These are phyloP conservation scores for Pristionchus pacificus DNA, from an alignment of 1,140 invertebrate genomes.

Conservation along the genomic window DNA sequence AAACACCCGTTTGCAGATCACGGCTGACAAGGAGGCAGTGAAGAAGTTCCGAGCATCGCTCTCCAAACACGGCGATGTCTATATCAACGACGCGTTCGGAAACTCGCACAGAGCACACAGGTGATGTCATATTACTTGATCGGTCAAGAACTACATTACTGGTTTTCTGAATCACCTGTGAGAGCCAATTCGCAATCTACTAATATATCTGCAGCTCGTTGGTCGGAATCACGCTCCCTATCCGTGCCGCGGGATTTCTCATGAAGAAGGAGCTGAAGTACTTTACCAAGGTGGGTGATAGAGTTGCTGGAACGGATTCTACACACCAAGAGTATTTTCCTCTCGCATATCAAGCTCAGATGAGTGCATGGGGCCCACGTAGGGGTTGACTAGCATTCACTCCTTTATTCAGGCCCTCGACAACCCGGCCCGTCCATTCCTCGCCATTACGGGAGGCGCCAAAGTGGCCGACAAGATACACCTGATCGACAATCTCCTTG, in stretches of 20 bases:
- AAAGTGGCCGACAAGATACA: conserved; percentile 99
- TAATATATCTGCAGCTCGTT: conserved; percentile 61
- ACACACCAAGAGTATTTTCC: too few species aligned
- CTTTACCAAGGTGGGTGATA: conserved; percentile 89
- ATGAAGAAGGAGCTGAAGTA: conserved; percentile 95
- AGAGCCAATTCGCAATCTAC: too few species aligned
- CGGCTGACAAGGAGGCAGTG: conserved; percentile 72
- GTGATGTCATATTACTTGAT: conserved; percentile 53
- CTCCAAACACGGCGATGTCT: conserved; percentile 88
- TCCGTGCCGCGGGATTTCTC: conserved; percentile 86
- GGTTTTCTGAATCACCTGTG: conserved; percentile 27
- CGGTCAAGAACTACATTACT: conserved; percentile 10
- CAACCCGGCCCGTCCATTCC: conserved; percentile 86
- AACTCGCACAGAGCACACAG: conserved; percentile 95
- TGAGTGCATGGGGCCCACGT: too few species aligned
- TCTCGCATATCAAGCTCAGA: too few species aligned
- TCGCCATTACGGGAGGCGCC: conserved; percentile 94
- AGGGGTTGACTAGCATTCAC: too few species aligned
- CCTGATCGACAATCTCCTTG: conserved; percentile 91
- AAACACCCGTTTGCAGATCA: neutral
- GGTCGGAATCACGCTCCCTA: conserved; percentile 74
- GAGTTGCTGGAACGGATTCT: too few species aligned
- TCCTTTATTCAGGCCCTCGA: conserved; percentile 71
- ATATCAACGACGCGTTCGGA: conserved; percentile 98
- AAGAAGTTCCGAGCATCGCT: conserved; percentile 80